Base-by-base conservation (phyloP, 2,797 vertebrate species). In the Menidia menidia region DNA sequence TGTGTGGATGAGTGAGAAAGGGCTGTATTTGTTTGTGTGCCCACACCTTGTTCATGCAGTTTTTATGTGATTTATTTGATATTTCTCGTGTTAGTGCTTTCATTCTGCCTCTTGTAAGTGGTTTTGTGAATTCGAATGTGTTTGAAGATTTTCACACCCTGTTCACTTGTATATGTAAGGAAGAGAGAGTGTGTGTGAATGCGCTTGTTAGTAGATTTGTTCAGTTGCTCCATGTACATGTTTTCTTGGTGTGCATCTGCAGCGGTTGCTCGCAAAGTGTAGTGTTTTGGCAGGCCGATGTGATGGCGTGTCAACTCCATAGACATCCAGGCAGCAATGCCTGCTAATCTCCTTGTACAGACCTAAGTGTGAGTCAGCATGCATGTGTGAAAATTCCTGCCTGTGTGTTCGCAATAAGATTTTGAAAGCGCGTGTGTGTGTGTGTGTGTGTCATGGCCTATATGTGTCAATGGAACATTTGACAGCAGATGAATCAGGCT, bases 321-420 rank as follows among this genome's bases (percentile, higher is more conserved):
- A 67, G 84, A 92, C 87, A 84, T 71, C 33, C 45, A 60, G 68
- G 73, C 68, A 51, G 77, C 71, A 73, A 6, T 64, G 77, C 56
- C 61, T 64, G 59, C 74, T 92, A 85, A 92, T 92, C 73, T 6
- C 50, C 66, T 44, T 50, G 74, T 91, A 87, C 89, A 90, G 67
- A 84, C 62, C 59, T 78, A 59, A 76, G 47, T 75, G 58, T 65
- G 51, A 70, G 64, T 70, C 13, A 15, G 33, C 56, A 43, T 60
- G 57, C 63, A 14, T 52, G 58, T 59, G 33, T 71, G 31, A 61
- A 18, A 67, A 63, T 30, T 59, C 45, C 56, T 35, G 42, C 19
- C 6, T 54, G 55, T 74, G 60, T 73, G 66, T 68, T 60, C 48
- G 53, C 62, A 57, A 76, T 69, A 60, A 64, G 53, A 67, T 47